These are phyloP conservation scores for Psophia crepitans DNA, from an alignment of 2,113 vertebrate species.

Conservation along the genomic window DNA sequence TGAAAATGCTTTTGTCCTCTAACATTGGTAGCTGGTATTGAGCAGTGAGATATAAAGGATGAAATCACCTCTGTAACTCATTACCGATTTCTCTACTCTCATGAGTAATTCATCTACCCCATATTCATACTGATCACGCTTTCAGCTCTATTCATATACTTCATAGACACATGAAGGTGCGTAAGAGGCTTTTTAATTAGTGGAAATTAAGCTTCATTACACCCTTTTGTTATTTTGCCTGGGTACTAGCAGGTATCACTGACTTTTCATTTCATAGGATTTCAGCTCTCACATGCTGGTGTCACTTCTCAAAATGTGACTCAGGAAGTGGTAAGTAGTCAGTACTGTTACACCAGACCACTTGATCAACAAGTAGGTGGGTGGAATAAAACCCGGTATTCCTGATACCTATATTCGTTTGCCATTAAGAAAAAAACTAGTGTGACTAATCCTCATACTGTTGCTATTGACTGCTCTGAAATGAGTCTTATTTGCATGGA, in stretches of 20 bases:
- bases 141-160: not conserved
- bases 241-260: not conserved
- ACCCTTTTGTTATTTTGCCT: not conserved
- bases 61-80: not conserved
- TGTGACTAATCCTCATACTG: not conserved
- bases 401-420: not conserved
- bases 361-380: not conserved
- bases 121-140: not conserved
- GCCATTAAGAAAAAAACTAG: not conserved
- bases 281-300: not conserved
- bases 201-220: not conserved
- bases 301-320: not conserved
- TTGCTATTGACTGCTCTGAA: not conserved
- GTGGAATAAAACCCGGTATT: not conserved
- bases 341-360: not conserved
- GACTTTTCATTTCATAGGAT: not conserved
- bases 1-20: not conserved
- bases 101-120: not conserved
- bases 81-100: not conserved
- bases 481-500: not conserved
- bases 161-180: not conserved
- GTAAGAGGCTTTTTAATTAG: not conserved
- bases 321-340: not conserved
- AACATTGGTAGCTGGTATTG: not conserved
- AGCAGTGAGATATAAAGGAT: not conserved